These are phyloP conservation scores for Gephyroberyx darwinii DNA, from an alignment of 2,797 vertebrate species.

Conservation along the genomic window DNA sequence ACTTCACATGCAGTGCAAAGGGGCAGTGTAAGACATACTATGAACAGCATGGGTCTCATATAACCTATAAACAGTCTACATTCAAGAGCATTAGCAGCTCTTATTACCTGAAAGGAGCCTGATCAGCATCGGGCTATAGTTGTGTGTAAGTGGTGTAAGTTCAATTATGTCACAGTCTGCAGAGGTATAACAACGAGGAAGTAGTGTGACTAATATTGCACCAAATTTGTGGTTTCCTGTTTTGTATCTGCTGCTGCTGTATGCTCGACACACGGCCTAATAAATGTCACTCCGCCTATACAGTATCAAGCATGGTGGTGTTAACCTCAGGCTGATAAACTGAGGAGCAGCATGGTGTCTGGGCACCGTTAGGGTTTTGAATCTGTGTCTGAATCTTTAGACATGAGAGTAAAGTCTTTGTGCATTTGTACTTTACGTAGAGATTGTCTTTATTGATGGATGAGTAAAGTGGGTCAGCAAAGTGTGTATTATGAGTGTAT, in stretches of 20 bases:
- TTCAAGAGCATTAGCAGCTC: no score
- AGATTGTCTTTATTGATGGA: neutral
- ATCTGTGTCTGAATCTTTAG: neutral
- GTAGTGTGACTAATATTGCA: conserved; percentile 34
- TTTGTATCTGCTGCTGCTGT: conserved; percentile 39
- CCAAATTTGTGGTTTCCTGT: conserved; percentile 66
- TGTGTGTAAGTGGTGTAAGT: no score
- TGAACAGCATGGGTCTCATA: no score
- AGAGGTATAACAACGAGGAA: conserved; percentile 32
- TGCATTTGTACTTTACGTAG: neutral
- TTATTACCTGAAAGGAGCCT: no score
- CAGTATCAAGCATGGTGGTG: neutral
- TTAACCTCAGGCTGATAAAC: neutral
- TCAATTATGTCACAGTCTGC: conserved; percentile 6
- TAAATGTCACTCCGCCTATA: neutral
- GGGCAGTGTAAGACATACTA: no score
- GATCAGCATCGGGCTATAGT: no score
- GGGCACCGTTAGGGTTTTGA: no score
- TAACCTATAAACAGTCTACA: no score
- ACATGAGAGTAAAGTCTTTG: neutral
- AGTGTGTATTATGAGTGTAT: neutral
- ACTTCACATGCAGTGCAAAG: no score
- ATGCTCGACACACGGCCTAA: neutral
- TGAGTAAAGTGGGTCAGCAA: neutral
- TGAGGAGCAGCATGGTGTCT: neutral